These are phyloP conservation scores for Macrosoma leucophasiata DNA, from an alignment of 2,888 invertebrate genomes.

Conservation along the genomic window DNA sequence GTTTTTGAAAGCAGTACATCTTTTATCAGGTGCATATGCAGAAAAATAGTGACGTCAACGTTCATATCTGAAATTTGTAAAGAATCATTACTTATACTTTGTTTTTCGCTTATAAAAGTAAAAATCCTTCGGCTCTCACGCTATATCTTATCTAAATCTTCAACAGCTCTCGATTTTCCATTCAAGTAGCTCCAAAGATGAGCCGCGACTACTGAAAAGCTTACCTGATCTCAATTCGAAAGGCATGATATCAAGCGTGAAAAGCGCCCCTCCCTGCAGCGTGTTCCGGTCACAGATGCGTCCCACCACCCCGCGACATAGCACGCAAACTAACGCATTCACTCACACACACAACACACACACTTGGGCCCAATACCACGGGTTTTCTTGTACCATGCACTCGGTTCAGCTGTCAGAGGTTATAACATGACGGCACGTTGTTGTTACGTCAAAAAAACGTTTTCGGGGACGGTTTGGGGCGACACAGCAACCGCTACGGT, in stretches of 20 bases:
- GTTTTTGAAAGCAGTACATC: too few species aligned
- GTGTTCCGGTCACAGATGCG: conserved; percentile 49
- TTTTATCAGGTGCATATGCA: too few species aligned
- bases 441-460: conserved; percentile 46
- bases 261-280: conserved; percentile 56
- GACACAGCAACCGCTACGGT: conserved; percentile 54
- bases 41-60: too few species aligned
- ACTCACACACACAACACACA: conserved; percentile 47
- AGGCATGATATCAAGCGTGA: conserved; percentile 63
- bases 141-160: too few species aligned
- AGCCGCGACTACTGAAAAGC: conserved; percentile 30
- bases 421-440: conserved; percentile 46
- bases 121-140: too few species aligned
- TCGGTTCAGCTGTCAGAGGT: conserved; percentile 35
- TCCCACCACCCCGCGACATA: conserved; percentile 49
- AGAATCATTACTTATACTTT: too few species aligned
- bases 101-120: too few species aligned
- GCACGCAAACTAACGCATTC: conserved; percentile 48
- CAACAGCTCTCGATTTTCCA: too few species aligned
- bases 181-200: too few species aligned
- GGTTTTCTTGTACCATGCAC: conserved; percentile 32
- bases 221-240: conserved; percentile 70
- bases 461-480: conserved; percentile 39
- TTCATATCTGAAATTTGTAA: too few species aligned
- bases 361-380: conserved; percentile 32